Conservation (phyloP, 1,140 invertebrate species). For the Goniozus legneri region DNA sequence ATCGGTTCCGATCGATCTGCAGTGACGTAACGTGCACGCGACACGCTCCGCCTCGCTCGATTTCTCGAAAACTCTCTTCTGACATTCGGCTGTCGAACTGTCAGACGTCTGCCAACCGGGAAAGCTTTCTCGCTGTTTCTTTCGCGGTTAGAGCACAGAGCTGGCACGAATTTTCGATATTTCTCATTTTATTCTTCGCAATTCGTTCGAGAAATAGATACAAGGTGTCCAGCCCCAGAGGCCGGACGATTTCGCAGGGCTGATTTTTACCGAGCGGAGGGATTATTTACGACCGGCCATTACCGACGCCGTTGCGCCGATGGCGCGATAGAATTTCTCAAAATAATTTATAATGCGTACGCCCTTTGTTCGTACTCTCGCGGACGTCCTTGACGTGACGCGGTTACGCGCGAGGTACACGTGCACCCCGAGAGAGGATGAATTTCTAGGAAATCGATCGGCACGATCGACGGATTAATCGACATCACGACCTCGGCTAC, state of each 20-base stretch:
- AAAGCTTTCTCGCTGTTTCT: too few relatives aligned
- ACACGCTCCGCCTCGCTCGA: background rate
- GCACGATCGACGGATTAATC: conserved; percentile 19
- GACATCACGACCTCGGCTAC: conserved; percentile 7
- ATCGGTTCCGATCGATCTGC: too few relatives aligned
- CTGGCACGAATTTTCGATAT: too few relatives aligned
- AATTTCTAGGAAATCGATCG: conserved; percentile 18
- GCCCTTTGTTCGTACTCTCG: conserved; percentile 13
- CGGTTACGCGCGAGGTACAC: background rate
- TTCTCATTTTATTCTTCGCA: too few relatives aligned
- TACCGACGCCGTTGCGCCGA: too few relatives aligned
- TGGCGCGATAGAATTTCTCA: conserved; percentile 29
- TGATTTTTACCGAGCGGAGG: conserved; percentile 16
- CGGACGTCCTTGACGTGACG: background rate
- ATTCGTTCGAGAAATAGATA: too few relatives aligned
- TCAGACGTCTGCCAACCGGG: too few relatives aligned
- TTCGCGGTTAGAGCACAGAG: too few relatives aligned
- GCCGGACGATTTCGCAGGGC: too few relatives aligned
- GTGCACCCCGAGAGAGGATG: background rate
- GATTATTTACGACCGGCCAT: conserved; percentile 14
- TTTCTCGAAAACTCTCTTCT: too few relatives aligned
- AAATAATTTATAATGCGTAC: conserved; percentile 29
- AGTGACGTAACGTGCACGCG: background rate
- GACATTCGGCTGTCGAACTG: too few relatives aligned
- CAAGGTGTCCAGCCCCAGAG: too few relatives aligned